Base-by-base conservation (phyloP, 2,888 invertebrate genomes). In the Coelinius sp. region DNA sequence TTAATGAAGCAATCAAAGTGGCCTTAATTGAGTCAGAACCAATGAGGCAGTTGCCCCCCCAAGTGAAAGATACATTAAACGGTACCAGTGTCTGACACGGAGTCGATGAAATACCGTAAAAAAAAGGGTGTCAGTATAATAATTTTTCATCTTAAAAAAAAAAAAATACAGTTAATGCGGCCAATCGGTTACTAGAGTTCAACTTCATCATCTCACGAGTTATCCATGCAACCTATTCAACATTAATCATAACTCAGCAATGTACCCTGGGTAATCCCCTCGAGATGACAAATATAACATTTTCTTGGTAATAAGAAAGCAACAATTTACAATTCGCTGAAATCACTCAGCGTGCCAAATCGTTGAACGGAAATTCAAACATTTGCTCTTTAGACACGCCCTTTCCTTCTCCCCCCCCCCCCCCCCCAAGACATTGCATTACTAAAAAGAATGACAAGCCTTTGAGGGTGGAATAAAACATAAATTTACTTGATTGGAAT, bases 111-210 rank as follows among this genome's bases (percentile, higher is more conserved):
- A 68, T 68, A 59, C 62, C 14, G n/a, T n/a, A 53, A 53, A 67
- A 67, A 52, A 66, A 66, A 67, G 20, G 22, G 38, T 67, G 53
- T 67, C 44, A 44, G 62, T 6, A 25, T 44, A 56, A 59, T 68
- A 35, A 38, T 68, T 62, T 68, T 62, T 62, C 59, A 35, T 59
- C 17, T 14, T 59, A 14, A 59, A 41, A 63, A 63, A 41, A 4
- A 24, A 4, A 10, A 52, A 20, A 25, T 65, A 41, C 38, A 17
- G 10, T 6, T 63, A 71, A 62, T 71, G 52, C 67, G 67, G 53
- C 67, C 67, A 71, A 67, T 68, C 38, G 41, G 49, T 35, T 49
- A 71, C 46, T 44, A 17, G 59, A 59, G 65, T 66, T 68, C 38
- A 38, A 65, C 52, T 68, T 41, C 24, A 59, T 67, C 38, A 46